Conservation (phyloP, 2,888 invertebrate genomes). For the Gymnocheta viridis region DNA sequence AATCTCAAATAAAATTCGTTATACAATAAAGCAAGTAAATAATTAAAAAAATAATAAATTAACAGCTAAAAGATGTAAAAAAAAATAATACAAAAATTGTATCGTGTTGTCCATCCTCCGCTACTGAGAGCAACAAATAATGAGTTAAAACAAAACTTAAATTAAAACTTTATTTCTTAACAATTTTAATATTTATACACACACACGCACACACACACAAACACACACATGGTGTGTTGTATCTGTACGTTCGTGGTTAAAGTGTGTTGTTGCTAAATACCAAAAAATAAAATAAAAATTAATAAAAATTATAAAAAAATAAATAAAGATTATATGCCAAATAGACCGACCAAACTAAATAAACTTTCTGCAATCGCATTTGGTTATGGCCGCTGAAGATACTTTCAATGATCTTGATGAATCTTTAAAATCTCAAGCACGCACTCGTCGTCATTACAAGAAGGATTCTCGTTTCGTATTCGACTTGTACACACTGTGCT, state of each 20-base stretch:
- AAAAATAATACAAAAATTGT: neutral
- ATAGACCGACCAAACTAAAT: conserved; percentile 30
- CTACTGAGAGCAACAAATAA: conserved; percentile 8
- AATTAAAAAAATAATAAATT: neutral
- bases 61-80: conserved; percentile 1
- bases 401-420: conserved; percentile 38
- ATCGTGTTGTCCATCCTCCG: conserved; percentile 31
- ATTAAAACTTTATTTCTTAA: neutral
- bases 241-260: conserved; percentile 25
- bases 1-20: conserved; percentile 23
- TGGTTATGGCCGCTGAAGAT: conserved; percentile 63
- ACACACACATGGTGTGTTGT: neutral
- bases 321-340: conserved; percentile 21
- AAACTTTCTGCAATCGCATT: conserved; percentile 18
- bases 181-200: neutral
- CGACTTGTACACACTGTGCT: conserved; percentile 93
- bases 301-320: neutral
- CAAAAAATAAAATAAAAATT: neutral
- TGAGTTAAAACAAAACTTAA: neutral
- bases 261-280: conserved; percentile 14
- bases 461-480: conserved; percentile 92
- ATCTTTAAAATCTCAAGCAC: conserved; percentile 44
- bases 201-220: neutral
- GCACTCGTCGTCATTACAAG: conserved; percentile 89
- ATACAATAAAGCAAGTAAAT: conserved; percentile 40